These are phyloP conservation scores for Zeuzera pyrina DNA, from an alignment of 2,888 invertebrate genomes.

Conservation along the genomic window DNA sequence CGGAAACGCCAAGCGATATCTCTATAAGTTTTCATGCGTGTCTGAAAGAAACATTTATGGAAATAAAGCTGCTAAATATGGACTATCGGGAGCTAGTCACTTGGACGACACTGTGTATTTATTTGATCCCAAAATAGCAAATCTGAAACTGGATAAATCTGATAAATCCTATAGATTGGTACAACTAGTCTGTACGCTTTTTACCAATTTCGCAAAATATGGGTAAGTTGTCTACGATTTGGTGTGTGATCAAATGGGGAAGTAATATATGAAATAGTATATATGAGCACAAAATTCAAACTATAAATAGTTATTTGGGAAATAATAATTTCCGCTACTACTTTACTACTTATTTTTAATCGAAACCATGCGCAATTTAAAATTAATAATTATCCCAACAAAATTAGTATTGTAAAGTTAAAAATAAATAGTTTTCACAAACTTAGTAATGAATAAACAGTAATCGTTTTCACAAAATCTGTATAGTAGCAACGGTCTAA, in stretches of 20 bases:
- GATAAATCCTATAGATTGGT: constrained; percentile 32
- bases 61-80: constrained; percentile 23
- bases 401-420: no score
- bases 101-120: constrained; percentile 43
- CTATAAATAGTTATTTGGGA: no score
- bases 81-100: constrained; percentile 33
- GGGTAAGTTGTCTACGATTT: constrained; percentile 31
- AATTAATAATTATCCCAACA: no score
- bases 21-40: constrained; percentile 32
- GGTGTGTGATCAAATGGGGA: not conserved
- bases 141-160: constrained; percentile 26
- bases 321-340: no score
- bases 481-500: no score
- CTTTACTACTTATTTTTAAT: no score
- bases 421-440: no score
- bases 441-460: no score
- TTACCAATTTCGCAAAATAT: constrained; percentile 23
- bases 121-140: constrained; percentile 27
- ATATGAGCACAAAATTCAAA: no score
- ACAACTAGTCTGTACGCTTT: constrained; percentile 20
- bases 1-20: constrained; percentile 19
- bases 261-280: no score
- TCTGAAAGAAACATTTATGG: constrained; percentile 36
- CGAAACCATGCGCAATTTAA: no score
- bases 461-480: no score